Evolutionary conservation across 2,888 invertebrate species (phyloP), one percentile per base, ranked within the genome.

Genomic region (Agriopis leucophaearia): DNA sequence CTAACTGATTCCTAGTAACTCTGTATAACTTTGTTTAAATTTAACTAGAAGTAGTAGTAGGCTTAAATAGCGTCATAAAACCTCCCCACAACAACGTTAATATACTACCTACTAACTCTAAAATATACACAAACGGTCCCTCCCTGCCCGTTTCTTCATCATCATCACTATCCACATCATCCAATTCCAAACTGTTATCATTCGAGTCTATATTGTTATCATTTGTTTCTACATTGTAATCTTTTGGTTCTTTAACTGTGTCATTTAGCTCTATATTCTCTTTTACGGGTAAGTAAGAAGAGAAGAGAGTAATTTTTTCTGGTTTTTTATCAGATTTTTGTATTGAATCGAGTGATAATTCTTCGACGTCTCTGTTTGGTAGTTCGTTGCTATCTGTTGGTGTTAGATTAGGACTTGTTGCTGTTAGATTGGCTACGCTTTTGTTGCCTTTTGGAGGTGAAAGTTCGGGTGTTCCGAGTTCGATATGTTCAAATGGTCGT

Each of bases 71-170:
- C 0, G 86, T 77, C 0, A 81, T 40, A 0, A 94, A 64, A 0
- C 89, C 88, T 0, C 92, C 92, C 79, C 86, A 89, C 10, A 88
- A 50, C 10, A 94, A 65, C 67, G 91, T 91, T 13, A 89, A 63
- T 0, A 90, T 48, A 69, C 91, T 91, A 0, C 86, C 89, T 0
- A 92, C 42, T 0, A 91, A 56, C 64, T 94, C 94, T 6, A 94
- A 64, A 0, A 91, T 27, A 15, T 84, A 87, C 1, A 86, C 63
- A 1, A 92, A 75, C 0, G 86, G 81, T 0, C 88, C 86, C 35
- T 80, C 61, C 18, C 68, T 62, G 0, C 58, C 44, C 8, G 38
- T 63, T 0, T 48, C 63, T 2, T 44, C 85, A 67, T 88, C 79
- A 10, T 74, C 80, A 36, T 52, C 52, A 13, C 8, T 45, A 5